Evolutionary conservation across 2,113 vertebrate genomes (phyloP), one percentile per base, ranked within the genome.

Genomic region (Syrrhaptes paradoxus): DNA sequence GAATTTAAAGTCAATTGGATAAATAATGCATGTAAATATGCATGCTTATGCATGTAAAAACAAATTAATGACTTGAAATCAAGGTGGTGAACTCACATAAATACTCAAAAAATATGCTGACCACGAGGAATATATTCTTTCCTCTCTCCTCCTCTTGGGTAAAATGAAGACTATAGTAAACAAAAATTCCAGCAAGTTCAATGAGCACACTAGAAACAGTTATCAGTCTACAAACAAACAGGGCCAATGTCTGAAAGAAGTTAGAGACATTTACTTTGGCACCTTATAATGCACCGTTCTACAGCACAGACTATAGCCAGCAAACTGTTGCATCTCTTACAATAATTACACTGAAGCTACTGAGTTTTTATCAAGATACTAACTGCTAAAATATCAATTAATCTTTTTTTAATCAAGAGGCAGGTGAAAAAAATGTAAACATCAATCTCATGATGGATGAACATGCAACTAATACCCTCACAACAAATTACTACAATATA

Each of bases 31-130:
- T 97, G 97, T 98, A 98, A 96, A 96, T 97, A 98, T 87, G 98
- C 98, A 98, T 98, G 98, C 98, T 98, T 98, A 98, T 98, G 97
- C 96, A 97, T 98, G 98, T 98, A 98, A 98, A 98, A 98, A 98
- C 95, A 98, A 98, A 98, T 98, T 97, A 87, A 98, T 98, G 98
- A 93, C 95, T 98, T 97, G 97, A 98, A 98, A 98, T 98, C 96
- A 98, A 98, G 98, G 98, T 97, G 98, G 97, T 95, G 97, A 98
- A 97, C 89, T 97, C 97, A 98, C 97, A 98, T 96, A 98, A 98
- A 96, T 95, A 97, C 96, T 97, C 96, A 97, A 95, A 95, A 97
- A 92, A 93, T 97, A 98, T 85, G 90, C 95, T 97, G 97, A 97
- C 97, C 91, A 85, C 87, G 96, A 93, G 97, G 95, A 96, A 92